Conservation (phyloP, 2,113 vertebrate species). For the Micronisus gabar region DNA sequence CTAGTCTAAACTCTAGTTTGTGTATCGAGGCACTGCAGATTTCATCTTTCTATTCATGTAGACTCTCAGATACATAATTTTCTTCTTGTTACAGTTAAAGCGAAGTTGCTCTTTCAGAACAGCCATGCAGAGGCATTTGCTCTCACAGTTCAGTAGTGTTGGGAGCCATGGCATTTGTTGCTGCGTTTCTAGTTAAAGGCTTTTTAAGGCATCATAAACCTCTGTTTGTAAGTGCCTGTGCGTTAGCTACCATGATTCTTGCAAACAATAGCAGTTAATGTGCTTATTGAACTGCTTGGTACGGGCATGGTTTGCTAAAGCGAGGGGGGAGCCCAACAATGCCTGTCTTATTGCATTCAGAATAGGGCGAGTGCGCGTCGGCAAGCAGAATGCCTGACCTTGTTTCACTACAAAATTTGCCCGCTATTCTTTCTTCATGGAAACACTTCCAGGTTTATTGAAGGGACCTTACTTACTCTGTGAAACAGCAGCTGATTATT, state of each 20-base stretch:
- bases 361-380: neutral
- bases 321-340: neutral
- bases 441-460: slow-evolving; percentile 1
- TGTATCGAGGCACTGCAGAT: rapidly evolving
- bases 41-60: neutral
- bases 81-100: neutral
- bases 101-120: neutral
- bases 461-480: neutral
- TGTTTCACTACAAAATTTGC: neutral
- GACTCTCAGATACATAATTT: neutral
- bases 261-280: neutral
- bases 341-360: neutral
- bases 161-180: neutral
- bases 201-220: neutral
- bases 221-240: neutral
- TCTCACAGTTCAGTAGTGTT: neutral
- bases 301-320: neutral
- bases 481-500: neutral
- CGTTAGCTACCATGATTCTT: neutral
- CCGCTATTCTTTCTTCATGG: neutral
- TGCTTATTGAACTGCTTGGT: slow-evolving; percentile 2
- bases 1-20: neutral
- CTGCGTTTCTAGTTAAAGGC: neutral
- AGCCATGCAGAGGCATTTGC: neutral
- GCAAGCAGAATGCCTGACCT: neutral